These are phyloP conservation scores for Hemibagrus guttatus DNA, from an alignment of 2,797 vertebrate species.

Conservation along the genomic window DNA sequence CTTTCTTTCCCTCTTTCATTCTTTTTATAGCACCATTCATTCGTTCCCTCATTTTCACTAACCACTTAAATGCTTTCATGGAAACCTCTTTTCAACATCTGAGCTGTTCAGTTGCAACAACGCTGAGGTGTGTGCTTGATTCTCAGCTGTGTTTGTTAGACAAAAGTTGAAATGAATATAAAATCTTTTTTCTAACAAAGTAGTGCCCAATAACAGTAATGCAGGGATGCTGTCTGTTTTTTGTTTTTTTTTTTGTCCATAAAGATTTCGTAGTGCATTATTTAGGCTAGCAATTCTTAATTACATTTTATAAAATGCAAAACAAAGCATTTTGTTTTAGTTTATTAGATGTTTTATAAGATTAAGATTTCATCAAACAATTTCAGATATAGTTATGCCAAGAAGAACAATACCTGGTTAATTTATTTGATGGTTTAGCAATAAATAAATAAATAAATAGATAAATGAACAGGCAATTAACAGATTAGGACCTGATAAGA, in stretches of 20 bases:
- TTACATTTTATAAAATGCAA: neutral
- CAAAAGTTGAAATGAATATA: neutral
- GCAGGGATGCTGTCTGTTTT: neutral
- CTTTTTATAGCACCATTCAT: neutral
- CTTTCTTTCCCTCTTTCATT: neutral
- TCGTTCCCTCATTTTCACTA: neutral
- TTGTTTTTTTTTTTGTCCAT: neutral
- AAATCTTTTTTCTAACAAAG: neutral
- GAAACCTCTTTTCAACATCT: neutral
- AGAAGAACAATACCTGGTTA: neutral
- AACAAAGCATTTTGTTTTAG: neutral
- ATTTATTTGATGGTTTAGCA: too few species aligned
- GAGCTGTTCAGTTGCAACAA: neutral
- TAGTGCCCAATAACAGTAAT: neutral
- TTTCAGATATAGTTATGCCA: neutral
- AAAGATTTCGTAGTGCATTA: neutral
- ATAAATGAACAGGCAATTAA: neutral
- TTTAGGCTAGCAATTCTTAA: neutral
- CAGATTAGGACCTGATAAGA: neutral
- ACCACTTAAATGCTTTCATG: neutral
- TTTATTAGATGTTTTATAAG: neutral
- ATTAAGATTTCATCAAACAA: too few species aligned
- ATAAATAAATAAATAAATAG: too few species aligned
- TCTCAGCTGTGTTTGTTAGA: neutral
- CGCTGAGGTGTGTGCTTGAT: neutral